Evolutionary conservation across 2,888 invertebrate genomes (phyloP).

Genomic region (Argyresthia albistria): DNA sequence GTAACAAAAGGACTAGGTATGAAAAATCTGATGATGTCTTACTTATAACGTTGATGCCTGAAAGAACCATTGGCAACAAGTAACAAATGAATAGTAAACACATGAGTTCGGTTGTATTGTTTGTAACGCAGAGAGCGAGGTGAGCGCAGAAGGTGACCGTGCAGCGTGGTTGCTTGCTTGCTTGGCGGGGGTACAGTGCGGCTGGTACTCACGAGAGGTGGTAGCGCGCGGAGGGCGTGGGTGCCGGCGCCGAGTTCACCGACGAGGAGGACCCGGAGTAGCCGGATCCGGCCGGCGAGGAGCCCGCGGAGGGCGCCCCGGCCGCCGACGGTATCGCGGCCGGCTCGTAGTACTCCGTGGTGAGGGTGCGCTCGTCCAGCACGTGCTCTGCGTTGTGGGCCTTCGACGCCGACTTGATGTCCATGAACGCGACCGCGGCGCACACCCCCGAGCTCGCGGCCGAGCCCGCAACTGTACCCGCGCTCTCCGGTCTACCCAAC

Average conservation of each 20-base stretch:
- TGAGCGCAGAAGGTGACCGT: too few relatives aligned
- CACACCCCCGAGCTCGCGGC: constrained; percentile 77
- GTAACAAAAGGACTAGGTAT: too few relatives aligned
- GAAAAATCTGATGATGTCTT: too few relatives aligned
- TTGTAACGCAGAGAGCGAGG: too few relatives aligned
- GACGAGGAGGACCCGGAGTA: constrained; percentile 76
- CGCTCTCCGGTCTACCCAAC: constrained; percentile 77
- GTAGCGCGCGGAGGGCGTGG: constrained; percentile 51
- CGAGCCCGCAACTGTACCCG: constrained; percentile 64
- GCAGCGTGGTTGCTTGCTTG: too few relatives aligned
- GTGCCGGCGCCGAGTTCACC: constrained; percentile 64
- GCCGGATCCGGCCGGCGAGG: constrained; percentile 70
- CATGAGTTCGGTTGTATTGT: too few relatives aligned
- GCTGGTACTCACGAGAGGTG: constrained; percentile 57
- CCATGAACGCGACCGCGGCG: constrained; percentile 95
- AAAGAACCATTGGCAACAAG: too few relatives aligned
- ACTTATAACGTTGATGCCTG: too few relatives aligned
- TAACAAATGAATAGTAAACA: too few relatives aligned
- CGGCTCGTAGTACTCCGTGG: constrained; percentile 94
- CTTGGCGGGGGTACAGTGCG: too few relatives aligned
- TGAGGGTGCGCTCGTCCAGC: constrained; percentile 88
- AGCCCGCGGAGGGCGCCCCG: constrained; percentile 68
- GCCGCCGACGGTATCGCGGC: constrained; percentile 77
- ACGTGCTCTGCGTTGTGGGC: constrained; percentile 93
- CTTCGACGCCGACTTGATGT: constrained; percentile 96